phyloP scores from a whole-genome alignment of 2,113 vertebrate genomes.

The Peucedramus taeniatus region DNA sequence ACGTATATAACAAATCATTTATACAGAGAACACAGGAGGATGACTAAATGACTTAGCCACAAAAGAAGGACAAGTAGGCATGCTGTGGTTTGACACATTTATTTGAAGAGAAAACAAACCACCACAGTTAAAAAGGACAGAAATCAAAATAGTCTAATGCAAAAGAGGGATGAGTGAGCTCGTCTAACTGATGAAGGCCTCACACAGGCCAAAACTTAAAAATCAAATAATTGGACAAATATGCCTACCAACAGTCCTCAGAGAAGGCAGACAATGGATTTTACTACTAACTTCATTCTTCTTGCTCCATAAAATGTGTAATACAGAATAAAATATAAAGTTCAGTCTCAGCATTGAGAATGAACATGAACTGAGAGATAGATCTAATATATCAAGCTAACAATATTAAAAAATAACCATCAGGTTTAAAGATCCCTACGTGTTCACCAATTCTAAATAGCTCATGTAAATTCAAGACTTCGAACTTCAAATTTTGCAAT shows the following conservation, averaged over 20 bases:
- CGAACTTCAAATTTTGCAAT: background rate
- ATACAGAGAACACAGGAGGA: background rate
- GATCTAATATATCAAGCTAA: background rate
- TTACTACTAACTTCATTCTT: background rate
- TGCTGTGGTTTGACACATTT: background rate
- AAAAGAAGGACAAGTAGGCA: background rate
- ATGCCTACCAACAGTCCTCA: background rate
- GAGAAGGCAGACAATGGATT: background rate
- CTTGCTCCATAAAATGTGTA: background rate
- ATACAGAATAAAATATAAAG: background rate
- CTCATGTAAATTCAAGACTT: background rate
- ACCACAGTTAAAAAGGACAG: background rate
- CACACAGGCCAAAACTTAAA: background rate
- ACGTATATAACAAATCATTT: background rate
- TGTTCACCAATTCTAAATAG: background rate
- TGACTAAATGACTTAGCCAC: background rate
- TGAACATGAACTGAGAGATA: background rate
- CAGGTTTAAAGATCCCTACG: background rate
- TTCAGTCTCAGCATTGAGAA: background rate
- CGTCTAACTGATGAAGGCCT: background rate
- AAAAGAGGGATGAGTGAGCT: background rate
- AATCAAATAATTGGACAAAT: background rate
- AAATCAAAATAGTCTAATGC: background rate
- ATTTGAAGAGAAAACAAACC: background rate
- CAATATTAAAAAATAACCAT: background rate